Base-by-base conservation (phyloP, 2,113 vertebrate species). In the Cyprinodon brontotheroides region DNA sequence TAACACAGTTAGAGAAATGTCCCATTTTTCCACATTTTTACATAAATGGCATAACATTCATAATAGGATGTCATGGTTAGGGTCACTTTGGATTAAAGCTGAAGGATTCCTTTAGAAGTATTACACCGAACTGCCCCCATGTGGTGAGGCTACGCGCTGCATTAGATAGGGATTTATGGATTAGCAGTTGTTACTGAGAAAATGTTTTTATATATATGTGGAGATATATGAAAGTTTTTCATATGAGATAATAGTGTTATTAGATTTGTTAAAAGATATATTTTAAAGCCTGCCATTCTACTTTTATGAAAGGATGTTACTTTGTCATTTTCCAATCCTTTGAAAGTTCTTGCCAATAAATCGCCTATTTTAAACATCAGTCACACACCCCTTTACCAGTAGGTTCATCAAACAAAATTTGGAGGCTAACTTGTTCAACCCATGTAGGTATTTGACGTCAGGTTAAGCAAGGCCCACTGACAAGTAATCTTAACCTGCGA, bases 1-100 rank as follows among this genome's bases (percentile, higher is more conserved):
- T 88, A 89, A 91, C 83, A 83, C 20, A 74, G 79, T 89, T 89
- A 89, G 45, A 84, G 75, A 87, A 88, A 89, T 81, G 80, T 75
- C 79, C 84, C 59, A 86, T 90, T 89, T 86, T 75, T 79, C 69
- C 59, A 72, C 62, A 65, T 87, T 87, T 87, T 87, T 81, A 63
- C 80, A 88, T 83, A 83, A 89, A 89, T 78, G 83, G 80, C 77
- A 83, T 81, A 89, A 86, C 69, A 78, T 86, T 69, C 82, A 65
- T 89, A 90, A 93, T 67, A 77, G 85, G 88, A 91, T 92, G 88
- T 90, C 88, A 92, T 86, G 86, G 88, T 65, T 75, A 10, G 78
- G 89, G 89, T 90, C 88, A 92, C 87, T 89, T 89, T 91, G 89
- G 82, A 89, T 92, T 87, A 88, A 38, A 68, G 67, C 22, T 60